Evolutionary conservation across 2,888 invertebrate species (phyloP), one percentile per base, ranked within the genome.

Genomic region (Tuberolachnus salignus): DNA sequence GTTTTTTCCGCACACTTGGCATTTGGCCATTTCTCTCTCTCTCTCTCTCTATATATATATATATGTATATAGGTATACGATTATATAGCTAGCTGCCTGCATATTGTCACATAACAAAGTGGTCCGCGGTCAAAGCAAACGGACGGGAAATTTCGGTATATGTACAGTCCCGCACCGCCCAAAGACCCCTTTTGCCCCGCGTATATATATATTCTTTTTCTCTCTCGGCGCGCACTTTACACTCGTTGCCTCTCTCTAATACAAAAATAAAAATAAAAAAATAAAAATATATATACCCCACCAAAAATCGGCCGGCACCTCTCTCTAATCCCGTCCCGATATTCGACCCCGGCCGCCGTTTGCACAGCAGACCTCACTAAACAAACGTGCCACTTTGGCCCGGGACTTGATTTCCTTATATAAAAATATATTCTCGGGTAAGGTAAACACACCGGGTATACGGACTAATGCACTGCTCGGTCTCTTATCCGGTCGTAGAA

Each of bases 401-500:
- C 16, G 34, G 21, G 61, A 51, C 72, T 72, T 51, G 61, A 61
- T 72, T 61, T 61, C 49, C 61, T 61, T 46, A 57, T 70, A 70
- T 55, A 53, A 13, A 44, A 13, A 44, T 55, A 44, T 69, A 69
- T 42, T 19, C 19, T 55, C 16, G 21, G 8, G 49, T 19, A 49
- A 64, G 42, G 63, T 73, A 73, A 64, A 73, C 73, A 73, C 23
- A 44, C 11, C 53, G 23, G 44, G 23, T 23, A n/a, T 21, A 23
- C 63, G 6, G 34, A 34, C 34, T 73, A 73, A 73, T 73, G 73
- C 63, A 73, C 42, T 49, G 72, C 26, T 46, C 10, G 10, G 11
- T 49, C 61, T 73, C 61, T 73, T 73, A 73, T 64, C 73, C 73
- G 73, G 73, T 51, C 51, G 63, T 63, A 73, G 63, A 51, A 63